These are phyloP conservation scores for Rotaria sp. DNA, from an alignment of 2,888 invertebrate species.

Conservation along the genomic window DNA sequence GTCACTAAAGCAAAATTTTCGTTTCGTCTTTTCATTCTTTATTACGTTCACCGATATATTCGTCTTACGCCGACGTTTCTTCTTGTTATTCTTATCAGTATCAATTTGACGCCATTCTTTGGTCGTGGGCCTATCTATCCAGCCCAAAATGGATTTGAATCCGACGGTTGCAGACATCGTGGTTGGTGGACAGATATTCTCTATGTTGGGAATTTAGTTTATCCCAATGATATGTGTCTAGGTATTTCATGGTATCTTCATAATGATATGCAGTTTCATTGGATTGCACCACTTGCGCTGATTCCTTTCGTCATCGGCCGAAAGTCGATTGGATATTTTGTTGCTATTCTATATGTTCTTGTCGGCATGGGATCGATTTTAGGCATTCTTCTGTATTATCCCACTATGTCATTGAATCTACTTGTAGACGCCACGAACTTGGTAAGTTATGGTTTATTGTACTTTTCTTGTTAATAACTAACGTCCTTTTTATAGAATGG, in stretches of 20 bases:
- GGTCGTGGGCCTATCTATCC: constrained; percentile 25
- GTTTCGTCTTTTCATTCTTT: not conserved
- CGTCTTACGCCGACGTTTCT: constrained; percentile 28
- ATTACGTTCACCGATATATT: too few species aligned
- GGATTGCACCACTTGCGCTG: constrained; percentile 43
- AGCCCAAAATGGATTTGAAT: not conserved
- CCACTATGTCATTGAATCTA: not conserved
- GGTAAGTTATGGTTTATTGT: too few species aligned
- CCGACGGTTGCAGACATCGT: constrained; percentile 28
- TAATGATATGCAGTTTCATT: constrained; percentile 43
- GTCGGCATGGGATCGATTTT: not conserved
- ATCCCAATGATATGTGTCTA: constrained; percentile 40
- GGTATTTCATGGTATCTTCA: constrained; percentile 43
- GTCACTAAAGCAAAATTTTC: not conserved
- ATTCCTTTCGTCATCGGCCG: constrained; percentile 40
- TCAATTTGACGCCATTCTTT: constrained; percentile 27
- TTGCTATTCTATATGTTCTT: not conserved
- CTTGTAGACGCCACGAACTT: too few species aligned
- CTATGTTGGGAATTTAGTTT: constrained; percentile 42
- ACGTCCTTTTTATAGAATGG: too few species aligned
- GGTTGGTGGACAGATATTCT: constrained; percentile 43
- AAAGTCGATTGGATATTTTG: not conserved
- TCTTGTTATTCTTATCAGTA: constrained; percentile 10
- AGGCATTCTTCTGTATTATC: constrained; percentile 14
- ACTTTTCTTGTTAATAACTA: too few species aligned